phyloP scores from a whole-genome alignment of 2,113 vertebrate genomes.

The Bubo blakistoni region DNA sequence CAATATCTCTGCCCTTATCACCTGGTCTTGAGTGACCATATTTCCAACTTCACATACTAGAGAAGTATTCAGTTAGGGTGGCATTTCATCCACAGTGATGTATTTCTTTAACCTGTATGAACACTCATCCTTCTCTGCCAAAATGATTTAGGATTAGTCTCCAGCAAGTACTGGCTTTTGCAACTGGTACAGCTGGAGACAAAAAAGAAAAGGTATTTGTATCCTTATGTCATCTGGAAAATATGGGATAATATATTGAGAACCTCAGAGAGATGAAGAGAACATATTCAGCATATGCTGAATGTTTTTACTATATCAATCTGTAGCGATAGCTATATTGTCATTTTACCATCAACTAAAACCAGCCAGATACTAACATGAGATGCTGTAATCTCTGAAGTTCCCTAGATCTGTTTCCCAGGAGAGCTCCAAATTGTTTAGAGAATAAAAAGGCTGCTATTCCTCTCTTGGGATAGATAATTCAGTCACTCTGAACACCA shows the following conservation, averaged over 20 bases:
- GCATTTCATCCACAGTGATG: neutral
- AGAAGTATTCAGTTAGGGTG: neutral
- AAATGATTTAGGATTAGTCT: neutral
- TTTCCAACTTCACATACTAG: neutral
- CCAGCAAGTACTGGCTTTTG: neutral
- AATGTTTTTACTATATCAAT: neutral
- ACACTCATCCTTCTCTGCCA: neutral
- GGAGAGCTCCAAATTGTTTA: neutral
- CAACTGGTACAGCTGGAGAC: neutral
- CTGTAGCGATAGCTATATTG: neutral
- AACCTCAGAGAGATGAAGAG: neutral
- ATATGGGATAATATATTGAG: neutral
- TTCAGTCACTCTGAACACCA: neutral
- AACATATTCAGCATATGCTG: neutral
- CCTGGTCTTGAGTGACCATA: neutral
- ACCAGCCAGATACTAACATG: neutral
- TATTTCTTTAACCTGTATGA: neutral
- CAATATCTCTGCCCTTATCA: neutral
- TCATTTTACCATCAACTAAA: neutral
- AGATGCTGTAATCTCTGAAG: neutral
- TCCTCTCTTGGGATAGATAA: neutral
- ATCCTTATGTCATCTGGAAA: neutral
- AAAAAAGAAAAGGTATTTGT: neutral
- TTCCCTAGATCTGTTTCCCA: neutral
- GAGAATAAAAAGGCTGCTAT: neutral